phyloP scores from a whole-genome alignment of 2,113 vertebrate genomes.

The Capricornis sumatraensis region DNA sequence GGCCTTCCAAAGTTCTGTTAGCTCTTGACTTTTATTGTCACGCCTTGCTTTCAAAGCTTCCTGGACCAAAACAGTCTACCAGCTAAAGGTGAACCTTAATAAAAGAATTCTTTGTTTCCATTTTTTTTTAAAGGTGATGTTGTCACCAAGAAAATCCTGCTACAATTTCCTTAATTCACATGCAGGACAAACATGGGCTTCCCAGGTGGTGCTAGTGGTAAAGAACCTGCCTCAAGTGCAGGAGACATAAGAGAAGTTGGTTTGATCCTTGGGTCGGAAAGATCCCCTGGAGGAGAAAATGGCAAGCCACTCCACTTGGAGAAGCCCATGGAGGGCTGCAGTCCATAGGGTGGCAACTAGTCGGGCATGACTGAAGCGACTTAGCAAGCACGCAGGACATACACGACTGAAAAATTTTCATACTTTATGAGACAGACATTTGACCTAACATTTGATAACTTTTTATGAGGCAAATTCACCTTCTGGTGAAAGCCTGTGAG shows the following conservation, averaged over 20 bases:
- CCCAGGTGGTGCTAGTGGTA: background rate
- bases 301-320: background rate
- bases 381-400: background rate
- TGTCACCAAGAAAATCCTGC: background rate
- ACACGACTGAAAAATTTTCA: background rate
- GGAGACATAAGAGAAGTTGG: background rate
- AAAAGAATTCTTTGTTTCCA: background rate
- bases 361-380: background rate
- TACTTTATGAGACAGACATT: background rate
- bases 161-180: background rate
- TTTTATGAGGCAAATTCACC: background rate
- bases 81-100: background rate
- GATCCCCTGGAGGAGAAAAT: background rate
- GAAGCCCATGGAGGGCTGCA: background rate
- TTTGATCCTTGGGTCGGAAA: background rate
- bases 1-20: background rate
- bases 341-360: background rate
- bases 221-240: background rate
- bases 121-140: background rate
- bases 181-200: background rate
- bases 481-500: background rate
- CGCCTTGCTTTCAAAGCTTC: background rate
- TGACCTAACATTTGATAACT: background rate
- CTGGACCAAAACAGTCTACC: background rate
- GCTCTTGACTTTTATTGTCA: background rate